Evolutionary conservation across 2,797 vertebrate genomes (phyloP).

Genomic region (Podarcis siculus): DNA sequence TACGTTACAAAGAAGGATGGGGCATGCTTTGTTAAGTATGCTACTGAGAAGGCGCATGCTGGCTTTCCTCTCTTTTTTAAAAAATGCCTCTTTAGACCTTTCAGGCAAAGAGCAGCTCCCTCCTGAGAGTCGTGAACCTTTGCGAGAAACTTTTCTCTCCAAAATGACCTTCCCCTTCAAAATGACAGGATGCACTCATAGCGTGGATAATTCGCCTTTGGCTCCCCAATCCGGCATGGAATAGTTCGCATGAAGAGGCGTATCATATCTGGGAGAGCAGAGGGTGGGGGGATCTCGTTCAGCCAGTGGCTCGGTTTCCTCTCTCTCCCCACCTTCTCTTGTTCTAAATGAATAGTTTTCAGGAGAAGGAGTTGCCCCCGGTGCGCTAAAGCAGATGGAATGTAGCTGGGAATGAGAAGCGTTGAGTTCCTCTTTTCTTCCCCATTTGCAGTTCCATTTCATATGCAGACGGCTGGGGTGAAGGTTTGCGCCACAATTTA

Average conservation of each 20-base stretch:
- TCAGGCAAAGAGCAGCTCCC: conserved; percentile 56
- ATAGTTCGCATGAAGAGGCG: conserved; percentile 54
- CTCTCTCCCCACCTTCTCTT: background rate
- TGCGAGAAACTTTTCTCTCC: conserved; percentile 60
- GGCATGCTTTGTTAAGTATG: conserved; percentile 46
- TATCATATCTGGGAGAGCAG: conserved; percentile 37
- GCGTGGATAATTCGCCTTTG: conserved; percentile 60
- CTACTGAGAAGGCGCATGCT: conserved; percentile 39
- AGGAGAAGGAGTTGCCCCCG: conserved; percentile 56
- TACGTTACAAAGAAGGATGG: conserved; percentile 54
- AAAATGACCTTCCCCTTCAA: conserved; percentile 73
- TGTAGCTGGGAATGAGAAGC: conserved; percentile 28
- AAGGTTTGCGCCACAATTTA: conserved; percentile 32
- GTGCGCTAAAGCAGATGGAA: conserved; percentile 66
- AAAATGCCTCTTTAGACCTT: conserved; percentile 57
- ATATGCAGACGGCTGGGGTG: background rate
- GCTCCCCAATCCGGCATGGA: background rate
- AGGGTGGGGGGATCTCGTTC: conserved; percentile 30
- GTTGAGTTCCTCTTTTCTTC: background rate
- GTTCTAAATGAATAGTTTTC: conserved; percentile 28
- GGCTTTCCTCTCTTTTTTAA: conserved; percentile 21
- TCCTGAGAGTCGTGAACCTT: conserved; percentile 72
- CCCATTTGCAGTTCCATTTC: background rate
- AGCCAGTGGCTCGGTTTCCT: conserved; percentile 42
- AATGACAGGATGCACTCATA: conserved; percentile 71